A percentile compares a stretch with the other conserved stretches of the same genome.
These are phyloP conservation scores for Luffia ferchaultella DNA, from an alignment of 2,888 invertebrate genomes.

Conservation along the genomic window DNA sequence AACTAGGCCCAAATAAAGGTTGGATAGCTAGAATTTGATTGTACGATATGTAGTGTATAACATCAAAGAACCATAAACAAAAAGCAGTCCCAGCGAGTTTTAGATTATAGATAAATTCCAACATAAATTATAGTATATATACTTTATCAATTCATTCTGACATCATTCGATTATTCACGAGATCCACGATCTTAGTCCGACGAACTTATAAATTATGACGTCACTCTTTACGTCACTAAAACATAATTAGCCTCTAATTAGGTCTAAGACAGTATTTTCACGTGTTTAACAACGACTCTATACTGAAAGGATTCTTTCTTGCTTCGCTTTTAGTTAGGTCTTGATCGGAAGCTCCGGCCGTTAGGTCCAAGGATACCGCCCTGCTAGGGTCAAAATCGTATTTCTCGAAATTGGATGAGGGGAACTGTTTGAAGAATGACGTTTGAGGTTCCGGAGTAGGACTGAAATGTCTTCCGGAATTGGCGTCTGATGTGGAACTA, in stretches of 20 bases:
- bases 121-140: no score
- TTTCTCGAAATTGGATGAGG: constrained; percentile 47
- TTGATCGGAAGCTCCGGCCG: constrained; percentile 48
- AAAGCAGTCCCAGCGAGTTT: no score
- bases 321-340: constrained; percentile 60
- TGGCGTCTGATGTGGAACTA: constrained; percentile 57
- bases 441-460: constrained; percentile 54
- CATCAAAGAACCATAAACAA: no score
- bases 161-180: no score
- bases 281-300: constrained; percentile 85
- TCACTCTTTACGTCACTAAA: constrained; percentile 10
- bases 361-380: constrained; percentile 57
- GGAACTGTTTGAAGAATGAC: constrained; percentile 53
- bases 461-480: constrained; percentile 52
- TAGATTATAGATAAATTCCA: no score
- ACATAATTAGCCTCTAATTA: constrained; percentile 4
- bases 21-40: no score
- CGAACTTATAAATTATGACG: constrained; percentile 3
- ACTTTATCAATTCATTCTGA: no score
- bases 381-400: constrained; percentile 59
- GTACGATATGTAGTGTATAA: no score
- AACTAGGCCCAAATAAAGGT: no score
- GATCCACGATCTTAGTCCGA: background rate
- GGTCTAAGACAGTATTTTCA: constrained; percentile 54
- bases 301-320: constrained; percentile 87